Base-by-base conservation (phyloP, 2,888 invertebrate genomes). In the Mayetiola destructor region DNA sequence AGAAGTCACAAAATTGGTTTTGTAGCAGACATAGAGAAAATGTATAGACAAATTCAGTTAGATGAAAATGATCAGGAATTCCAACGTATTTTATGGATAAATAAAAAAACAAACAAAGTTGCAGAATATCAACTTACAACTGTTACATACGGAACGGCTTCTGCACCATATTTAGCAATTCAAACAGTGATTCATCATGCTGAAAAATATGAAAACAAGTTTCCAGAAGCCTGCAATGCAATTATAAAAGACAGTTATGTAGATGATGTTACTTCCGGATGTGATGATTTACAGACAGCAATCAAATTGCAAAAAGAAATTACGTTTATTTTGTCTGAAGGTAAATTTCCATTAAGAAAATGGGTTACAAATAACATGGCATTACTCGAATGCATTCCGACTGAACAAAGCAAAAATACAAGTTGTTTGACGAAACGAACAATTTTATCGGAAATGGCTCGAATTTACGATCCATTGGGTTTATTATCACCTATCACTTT, bases 1-100 rank as follows among this genome's bases (percentile, higher is more conserved):
- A 53, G 53, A 29, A 39, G 57, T 21, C 58, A 58, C 57, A 39
- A 48, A 53, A 56, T 59, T 32, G 64, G 63, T 1, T 57, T 67
- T 2, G 61, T 58, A 3, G 64, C 63, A 4, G 67, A 68, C 56
- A 60, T 68, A 1, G 61, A 61, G 12, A 62, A 65, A 59, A 66
- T 67, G 63, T 67, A 64, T 57, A 61, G 62, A 0, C 64, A 65
- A 58, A 62, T 67, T 3, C n/a, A 53, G 23, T 48, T 66, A 4
- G n/a, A 58, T 23, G 55, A 60, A 27, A 55, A 59, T 4, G 58
- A 66, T 32, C 57, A 57, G 10, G 48, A 62, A 18, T 63, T 61
- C 40, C 63, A 64, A 9, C 36, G 64, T 30, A 64, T 64, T 20
- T 32, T 66, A 0, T 65, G 64, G 64, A 55, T 63, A 55, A 35